Base-by-base conservation (phyloP, 2,113 vertebrate species). In the Terrapene triunguis region DNA sequence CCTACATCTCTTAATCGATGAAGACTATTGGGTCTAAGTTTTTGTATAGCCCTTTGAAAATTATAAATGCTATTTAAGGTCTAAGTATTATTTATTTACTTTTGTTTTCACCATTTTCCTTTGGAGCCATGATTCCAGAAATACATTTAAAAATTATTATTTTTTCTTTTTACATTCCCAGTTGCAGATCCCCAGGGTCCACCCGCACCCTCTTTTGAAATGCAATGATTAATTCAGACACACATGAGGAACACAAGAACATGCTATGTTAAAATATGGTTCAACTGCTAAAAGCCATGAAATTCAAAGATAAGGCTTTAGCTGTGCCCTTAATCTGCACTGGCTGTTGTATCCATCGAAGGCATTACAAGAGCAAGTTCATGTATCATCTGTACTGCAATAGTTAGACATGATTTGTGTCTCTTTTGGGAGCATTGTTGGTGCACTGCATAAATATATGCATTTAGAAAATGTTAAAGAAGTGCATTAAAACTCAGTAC, bases 1-100 rank as follows among this genome's bases (percentile, higher is more conserved):
- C 27, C 50, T 62, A 2, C 2, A 5, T 83, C 87, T 88, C 69
- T 47, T 19, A 89, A n/a, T 0, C 0, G 3, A 47, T 55, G 88
- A 76, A 87, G 93, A 90, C 53, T 90, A 13, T 10, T 84, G n/a
- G 11, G 85, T 93, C 81, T 5, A 89, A 53, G 21, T 55, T 35
- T 17, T 35, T 17, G 1, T 59, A 16, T 13, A 80, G n/a, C 14
- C 22, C 76, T 85, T 84, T 85, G 74, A 94, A 92, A 93, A 48
- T 53, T 11, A 92, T 55, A 48, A 51, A 47, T 91, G n/a, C 22
- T 91, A 29, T 53, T 87, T 78, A 78, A 54, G 89, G 47, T 87
- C 25, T 78, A 72, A 53, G 5, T 72, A 53, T n/a, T 54, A 80
- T 13, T 85, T 27, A 57, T 32, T 65, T 50, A 76, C 4, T 82